Conservation (phyloP, 2,113 vertebrate species). For the Gymnorhina tibicen region DNA sequence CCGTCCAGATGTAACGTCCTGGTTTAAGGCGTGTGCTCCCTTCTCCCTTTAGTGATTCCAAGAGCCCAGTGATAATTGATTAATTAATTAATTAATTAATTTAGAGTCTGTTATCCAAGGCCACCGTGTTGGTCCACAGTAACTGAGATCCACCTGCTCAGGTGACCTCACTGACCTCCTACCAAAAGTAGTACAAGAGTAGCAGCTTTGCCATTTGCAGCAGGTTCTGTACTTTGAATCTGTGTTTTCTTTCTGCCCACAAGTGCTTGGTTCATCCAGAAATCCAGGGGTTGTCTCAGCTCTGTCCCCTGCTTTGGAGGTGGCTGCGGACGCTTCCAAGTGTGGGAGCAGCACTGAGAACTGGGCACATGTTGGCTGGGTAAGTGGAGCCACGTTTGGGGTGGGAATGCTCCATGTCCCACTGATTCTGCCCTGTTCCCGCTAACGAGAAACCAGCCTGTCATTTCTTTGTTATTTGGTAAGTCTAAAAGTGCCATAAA, state of each 20-base stretch:
- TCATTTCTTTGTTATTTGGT: background rate
- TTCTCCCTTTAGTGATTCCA: conserved; percentile 23
- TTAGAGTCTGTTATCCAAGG: background rate
- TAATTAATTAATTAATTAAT: background rate
- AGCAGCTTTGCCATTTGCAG: background rate
- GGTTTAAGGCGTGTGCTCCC: background rate
- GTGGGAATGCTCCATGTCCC: background rate
- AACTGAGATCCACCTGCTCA: background rate
- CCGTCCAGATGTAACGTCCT: conserved; percentile 17
- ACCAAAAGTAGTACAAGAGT: fast-evolving
- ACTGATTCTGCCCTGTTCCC: background rate
- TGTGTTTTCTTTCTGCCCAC: background rate
- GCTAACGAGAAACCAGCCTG: background rate
- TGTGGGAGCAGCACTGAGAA: background rate
- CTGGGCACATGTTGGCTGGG: fast-evolving
- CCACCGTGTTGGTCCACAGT: background rate
- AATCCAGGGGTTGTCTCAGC: background rate
- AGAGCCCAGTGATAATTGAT: background rate
- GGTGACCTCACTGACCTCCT: background rate
- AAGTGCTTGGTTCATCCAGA: background rate
- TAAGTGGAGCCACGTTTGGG: background rate
- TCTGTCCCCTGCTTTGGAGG: background rate
- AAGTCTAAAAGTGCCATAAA: background rate
- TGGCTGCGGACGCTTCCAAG: fast-evolving
- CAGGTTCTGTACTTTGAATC: fast-evolving